Evolutionary conservation across 2,888 invertebrate genomes (phyloP), one percentile per base, ranked within the genome.

Genomic region (Polyommatus icarus): DNA sequence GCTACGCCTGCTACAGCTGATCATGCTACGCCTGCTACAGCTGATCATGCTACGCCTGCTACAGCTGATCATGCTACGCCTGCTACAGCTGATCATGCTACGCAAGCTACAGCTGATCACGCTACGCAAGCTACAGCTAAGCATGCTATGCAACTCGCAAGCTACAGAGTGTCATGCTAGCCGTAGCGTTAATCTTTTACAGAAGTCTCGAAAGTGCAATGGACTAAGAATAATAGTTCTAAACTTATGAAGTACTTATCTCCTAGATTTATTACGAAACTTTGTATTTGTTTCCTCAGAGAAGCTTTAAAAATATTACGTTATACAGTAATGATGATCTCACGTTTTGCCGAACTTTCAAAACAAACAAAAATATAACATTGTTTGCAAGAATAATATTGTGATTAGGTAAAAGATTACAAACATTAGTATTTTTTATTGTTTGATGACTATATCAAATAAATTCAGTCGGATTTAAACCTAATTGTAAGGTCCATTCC

Each of bases 191-290:
- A 32, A 32, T 67, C 29, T 32, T 32, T 12, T 15, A 32, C 18
- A 67, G 67, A 32, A 5, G 12, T 12, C 24, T 12, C 24, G 12
- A 61, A 61, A 20, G 29, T 18, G 24, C 29, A 32, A 6, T 67
- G 29, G 20, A 67, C 67, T 67, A 67, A 15, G 29, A 67, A 67
- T 29, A 29, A 32, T 32, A 67, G 67, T 67, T 67, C 6, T 1
- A 67, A 67, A 18, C 67, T 67, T 32, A 32, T 32, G 29, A 67
- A 67, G 15, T 67, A 32, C 29, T 32, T 32, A 67, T 67, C 67
- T 32, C 29, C 15, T 67, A 32, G 67, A 67, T 67, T 67, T 75
- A 75, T 75, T 50, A 75, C 50, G 75, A 54, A 50, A 75, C 15
- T 67, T 67, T 67, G 61, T 61, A 24, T 61, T 61, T 61, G 67